Evolutionary conservation across 2,888 invertebrate genomes (phyloP), one percentile per base, ranked within the genome.

Genomic region (Malthinus seriepunctatus): DNA sequence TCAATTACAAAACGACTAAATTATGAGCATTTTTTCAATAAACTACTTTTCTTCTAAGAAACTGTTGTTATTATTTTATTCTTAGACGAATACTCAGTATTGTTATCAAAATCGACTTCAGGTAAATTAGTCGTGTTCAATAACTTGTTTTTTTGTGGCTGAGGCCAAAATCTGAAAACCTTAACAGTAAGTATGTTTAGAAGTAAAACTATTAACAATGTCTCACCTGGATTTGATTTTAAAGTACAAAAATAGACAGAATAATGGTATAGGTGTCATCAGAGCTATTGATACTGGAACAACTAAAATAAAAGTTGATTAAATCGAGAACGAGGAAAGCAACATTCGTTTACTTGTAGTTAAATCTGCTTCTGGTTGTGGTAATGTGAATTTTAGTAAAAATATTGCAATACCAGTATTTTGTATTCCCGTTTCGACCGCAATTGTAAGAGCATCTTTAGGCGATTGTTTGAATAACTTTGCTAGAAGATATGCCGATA

Each of bases 351-450:
- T 76, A 89, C 90, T 88, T 42, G 94, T 93, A 3, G 95, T 93
- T 42, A 96, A 81, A 79, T 96, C 95, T 0, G 91, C 92, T 64
- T 90, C 89, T 0, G 96, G 96, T 71, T 93, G 91, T 0, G 85
- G 86, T 56, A 97, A 81, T 3, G 92, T 87, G 72, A 93, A 88
- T 55, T 90, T 81, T 51, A 97, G 80, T 67, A 97, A 81, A 77
- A 96, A 93, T 70, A 97, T 95, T 0, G 95, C 86, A 63, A 97
- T 88, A 39, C 95, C 95, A 0, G 95, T 95, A 79, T 97, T 97
- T 80, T 96, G 95, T 51, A 96, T 88, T 49, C 96, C 95, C 3
- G 93, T 92, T 81, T 97, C 97, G 47, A 97, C 89, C 46, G 93
- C 89, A 70, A 97, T 95, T 4, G 97, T 93, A n/a, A 93, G 79